Base-by-base conservation (phyloP, 2,113 vertebrate genomes). In the Actinemys pallida region DNA sequence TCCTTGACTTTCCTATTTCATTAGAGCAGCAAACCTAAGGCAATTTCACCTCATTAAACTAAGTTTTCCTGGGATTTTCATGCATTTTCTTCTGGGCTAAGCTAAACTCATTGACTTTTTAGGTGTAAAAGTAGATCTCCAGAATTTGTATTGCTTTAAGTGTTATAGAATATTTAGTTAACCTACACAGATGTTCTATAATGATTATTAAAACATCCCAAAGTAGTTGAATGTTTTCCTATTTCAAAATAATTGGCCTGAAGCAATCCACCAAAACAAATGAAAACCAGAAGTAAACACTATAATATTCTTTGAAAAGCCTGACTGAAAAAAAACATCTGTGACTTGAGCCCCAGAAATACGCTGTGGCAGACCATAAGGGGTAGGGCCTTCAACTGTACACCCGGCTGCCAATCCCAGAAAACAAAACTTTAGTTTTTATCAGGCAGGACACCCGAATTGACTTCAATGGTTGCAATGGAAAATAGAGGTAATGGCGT, bases 31-130 rank as follows among this genome's bases (percentile, higher is more conserved):
- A 87, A 93, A 84, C 7, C 4, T 2, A 22, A 29, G 69, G 87
- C 17, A 17, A 45, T 2, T 0, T 4, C 78, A 5, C 81, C 27
- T 87, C 17, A 12, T 81, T 84, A 0, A 0, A 45, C 12, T 29
- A 9, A 0, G 0, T 89, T 65, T 65, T 69, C 35, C 16, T 56
- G 81, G 89, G 6, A 56, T 29, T 4, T 49, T 80, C 20, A 54
- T 89, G n/a, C 13, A 3, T 65, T 89, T 95, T 82, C 59, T n/a
- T 69, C 31, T 69, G 47, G 7, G 49, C n/a, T 92, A 47, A 57
- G 0, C 13, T 49, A 5, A 29, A 12, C 39, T 47, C 12, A 2
- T 6, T 89, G 25, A 3, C 89, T 90, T 94, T 50, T 69, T n/a
- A 69, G 17, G 62, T n/a, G 8, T 69, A 69, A 69, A 69, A 19